A percentile compares a stretch with the other conserved stretches of the same genome.
Conservation (phyloP, 2,113 vertebrate genomes). For the Centropus unirufus region DNA sequence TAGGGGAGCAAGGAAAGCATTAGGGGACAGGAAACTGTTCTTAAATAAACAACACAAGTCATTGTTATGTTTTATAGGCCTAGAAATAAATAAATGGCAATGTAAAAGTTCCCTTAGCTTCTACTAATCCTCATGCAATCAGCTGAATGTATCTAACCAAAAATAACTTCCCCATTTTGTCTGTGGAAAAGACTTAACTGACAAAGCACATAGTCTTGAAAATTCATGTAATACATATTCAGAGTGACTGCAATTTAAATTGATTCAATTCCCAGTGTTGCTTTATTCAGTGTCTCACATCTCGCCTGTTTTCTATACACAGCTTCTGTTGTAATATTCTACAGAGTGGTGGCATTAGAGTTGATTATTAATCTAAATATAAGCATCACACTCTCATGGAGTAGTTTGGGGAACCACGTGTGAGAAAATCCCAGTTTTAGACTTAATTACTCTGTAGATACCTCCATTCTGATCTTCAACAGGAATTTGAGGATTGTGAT, state of each 20-base stretch:
- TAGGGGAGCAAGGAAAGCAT: neutral
- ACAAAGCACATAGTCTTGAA: neutral
- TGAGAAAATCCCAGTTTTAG: neutral
- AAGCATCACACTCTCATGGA: neutral
- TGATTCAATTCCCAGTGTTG: neutral
- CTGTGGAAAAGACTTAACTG: neutral
- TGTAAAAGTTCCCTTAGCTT: neutral
- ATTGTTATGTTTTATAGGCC: neutral
- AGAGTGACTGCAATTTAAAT: neutral
- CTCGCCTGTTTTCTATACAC: neutral
- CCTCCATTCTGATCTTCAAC: neutral
- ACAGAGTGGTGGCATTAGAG: neutral
- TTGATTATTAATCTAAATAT: neutral
- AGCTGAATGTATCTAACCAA: neutral
- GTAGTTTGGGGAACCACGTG: accelerated
- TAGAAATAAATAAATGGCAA: neutral
- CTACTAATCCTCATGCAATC: neutral
- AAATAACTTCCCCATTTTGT: neutral
- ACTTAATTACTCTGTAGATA: neutral
- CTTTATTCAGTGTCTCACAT: neutral
- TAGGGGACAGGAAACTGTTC: neutral
- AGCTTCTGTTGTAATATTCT: neutral
- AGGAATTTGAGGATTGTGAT: neutral
- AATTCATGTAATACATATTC: neutral
- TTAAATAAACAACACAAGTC: neutral